These are phyloP conservation scores for Coenonympha glycerion DNA, from an alignment of 2,888 invertebrate genomes.

Conservation along the genomic window DNA sequence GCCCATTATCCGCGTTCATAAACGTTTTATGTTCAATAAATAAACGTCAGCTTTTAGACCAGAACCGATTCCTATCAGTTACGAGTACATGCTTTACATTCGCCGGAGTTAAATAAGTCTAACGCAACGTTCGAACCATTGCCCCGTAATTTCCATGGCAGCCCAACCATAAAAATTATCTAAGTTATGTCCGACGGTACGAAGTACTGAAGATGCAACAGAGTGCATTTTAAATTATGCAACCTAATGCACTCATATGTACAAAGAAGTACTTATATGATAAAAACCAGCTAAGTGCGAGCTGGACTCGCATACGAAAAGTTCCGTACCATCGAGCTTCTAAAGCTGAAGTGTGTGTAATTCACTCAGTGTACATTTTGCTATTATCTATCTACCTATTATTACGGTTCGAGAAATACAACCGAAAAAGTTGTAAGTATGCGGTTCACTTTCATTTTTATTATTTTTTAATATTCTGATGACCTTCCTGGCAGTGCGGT, in stretches of 20 bases:
- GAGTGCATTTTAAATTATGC: conserved; percentile 23
- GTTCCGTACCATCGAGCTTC: no score
- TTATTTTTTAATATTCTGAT: no score
- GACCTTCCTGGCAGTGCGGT: no score
- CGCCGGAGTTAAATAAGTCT: conserved; percentile 3
- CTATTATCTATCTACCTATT: no score
- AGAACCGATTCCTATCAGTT: conserved; percentile 24
- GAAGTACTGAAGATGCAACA: conserved; percentile 10
- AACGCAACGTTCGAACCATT: conserved; percentile 15
- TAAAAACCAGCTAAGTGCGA: no score
- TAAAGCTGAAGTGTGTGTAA: no score
- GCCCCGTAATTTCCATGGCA: conserved; percentile 23
- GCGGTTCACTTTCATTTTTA: no score
- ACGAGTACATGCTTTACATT: conserved; percentile 1
- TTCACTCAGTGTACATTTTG: no score
- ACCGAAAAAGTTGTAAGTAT: no score
- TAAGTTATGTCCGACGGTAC: conserved; percentile 22
- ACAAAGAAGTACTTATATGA: no score
- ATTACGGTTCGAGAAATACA: no score
- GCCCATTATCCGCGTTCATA: conserved; percentile 13
- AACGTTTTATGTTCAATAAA: conserved; percentile 19
- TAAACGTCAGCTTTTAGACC: conserved; percentile 17
- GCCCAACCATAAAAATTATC: conserved; percentile 22
- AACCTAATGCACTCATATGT: conserved; percentile 7
- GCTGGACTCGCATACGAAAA: no score